These are phyloP conservation scores for Zootoca vivipara DNA, from an alignment of 2,113 vertebrate genomes.

Conservation along the genomic window DNA sequence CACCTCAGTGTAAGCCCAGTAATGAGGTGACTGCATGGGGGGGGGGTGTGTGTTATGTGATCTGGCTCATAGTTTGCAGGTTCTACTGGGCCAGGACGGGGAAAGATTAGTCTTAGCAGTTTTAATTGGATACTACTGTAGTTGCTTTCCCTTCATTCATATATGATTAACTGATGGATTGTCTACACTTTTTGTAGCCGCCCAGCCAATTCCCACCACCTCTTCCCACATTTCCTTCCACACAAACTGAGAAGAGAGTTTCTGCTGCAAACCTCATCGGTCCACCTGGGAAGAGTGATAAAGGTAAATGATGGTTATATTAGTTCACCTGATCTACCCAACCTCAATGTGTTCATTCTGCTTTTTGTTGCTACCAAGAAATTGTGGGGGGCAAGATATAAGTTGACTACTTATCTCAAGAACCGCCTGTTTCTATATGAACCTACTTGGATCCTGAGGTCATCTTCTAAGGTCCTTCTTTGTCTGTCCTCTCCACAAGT, in stretches of 20 bases:
- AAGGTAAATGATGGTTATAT: conserved; percentile 63
- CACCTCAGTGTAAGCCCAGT: not conserved
- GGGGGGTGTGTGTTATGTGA: not conserved
- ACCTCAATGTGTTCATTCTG: not conserved
- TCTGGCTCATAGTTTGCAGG: not conserved
- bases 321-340: not conserved
- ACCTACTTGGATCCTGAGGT: no score
- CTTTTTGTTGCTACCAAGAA: not conserved
- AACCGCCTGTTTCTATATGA: no score
- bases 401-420: no score
- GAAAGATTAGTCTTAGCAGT: not conserved
- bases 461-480: no score
- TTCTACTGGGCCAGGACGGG: not conserved
- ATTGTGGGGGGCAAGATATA: not conserved
- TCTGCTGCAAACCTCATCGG: conserved; percentile 53
- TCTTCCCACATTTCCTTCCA: conserved; percentile 27
- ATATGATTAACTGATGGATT: not conserved
- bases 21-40: not conserved
- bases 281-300: conserved; percentile 59
- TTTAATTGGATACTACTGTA: not conserved
- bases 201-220: not conserved
- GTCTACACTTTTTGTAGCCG: not conserved
- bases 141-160: not conserved
- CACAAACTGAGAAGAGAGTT: conserved; percentile 23
- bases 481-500: no score